Base-by-base conservation (phyloP, 2,797 vertebrate species). In the Phataginus tricuspis region DNA sequence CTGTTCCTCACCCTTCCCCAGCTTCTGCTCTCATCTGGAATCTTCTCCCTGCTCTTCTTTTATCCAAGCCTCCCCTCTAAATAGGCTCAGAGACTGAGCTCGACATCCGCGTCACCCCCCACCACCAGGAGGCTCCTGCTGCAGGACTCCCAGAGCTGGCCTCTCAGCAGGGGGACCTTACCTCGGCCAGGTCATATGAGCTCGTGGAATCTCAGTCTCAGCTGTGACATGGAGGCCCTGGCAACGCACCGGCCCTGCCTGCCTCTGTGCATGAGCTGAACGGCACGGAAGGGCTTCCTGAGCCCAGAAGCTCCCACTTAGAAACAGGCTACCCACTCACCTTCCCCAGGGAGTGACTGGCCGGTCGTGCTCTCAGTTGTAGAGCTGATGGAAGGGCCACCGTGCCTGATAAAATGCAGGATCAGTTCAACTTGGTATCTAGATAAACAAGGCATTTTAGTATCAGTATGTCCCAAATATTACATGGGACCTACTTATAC, bases 181-280 rank as follows among this genome's bases (percentile, higher is more conserved):
- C 72, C 57, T 27, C 11, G 53, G 86, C 19, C 7, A 1, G 4
- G 51, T 75, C 51, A 49, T 25, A 10, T n/a, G 31, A 31, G 53
- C 0, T 8, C 25, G 7, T 0, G 4, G 49, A 49, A 1, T 25
- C 18, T 61, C 34, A 16, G 0, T 2, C 21, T 51, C n/a, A 31
- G 31, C 49, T 64, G 37, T 16, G 27, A n/a, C 16, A 4, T n/a
- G 59, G 59, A 63, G 80, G 16, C 7, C 19, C 15, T 2, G 1
- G 15, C 9, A 1, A 4, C 1, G 10, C 4, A 4, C 31, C 55
- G 34, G 64, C 69, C 3, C 0, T 1, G 21, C 49, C 64, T 3
- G 13, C 39, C 64, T 68, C 31, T 25, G 4, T 25, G 4, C 19
- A 1, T 0, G 4, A 29, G 55, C 63, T 2, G 5, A 29, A 66